A percentile compares a stretch with the other conserved stretches of the same genome.
These are phyloP conservation scores for Leucoma salicis DNA, from an alignment of 2,888 invertebrate species.

Conservation along the genomic window DNA sequence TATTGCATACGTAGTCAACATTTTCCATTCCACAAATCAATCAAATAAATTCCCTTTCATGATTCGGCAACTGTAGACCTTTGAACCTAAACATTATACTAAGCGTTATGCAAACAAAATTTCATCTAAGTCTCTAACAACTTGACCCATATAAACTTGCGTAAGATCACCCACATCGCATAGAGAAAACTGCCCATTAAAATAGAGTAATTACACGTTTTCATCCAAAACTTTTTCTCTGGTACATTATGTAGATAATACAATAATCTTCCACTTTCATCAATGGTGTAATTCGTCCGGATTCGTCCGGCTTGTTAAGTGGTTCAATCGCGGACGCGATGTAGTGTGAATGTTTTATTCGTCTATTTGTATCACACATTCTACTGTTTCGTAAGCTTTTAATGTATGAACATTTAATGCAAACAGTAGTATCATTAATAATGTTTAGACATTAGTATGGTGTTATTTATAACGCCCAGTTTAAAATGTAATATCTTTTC, in stretches of 20 bases:
- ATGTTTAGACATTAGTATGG: too few relatives aligned
- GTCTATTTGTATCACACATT: conserved; percentile 9
- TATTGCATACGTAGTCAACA: too few relatives aligned
- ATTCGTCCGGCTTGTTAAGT: conserved; percentile 29
- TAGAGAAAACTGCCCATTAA: conserved; percentile 17
- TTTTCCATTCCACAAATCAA: too few relatives aligned
- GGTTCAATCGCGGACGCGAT: conserved; percentile 19
- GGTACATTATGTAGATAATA: conserved; percentile 35
- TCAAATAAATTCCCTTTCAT: too few relatives aligned
- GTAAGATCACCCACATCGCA: conserved; percentile 12
- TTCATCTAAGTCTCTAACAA: too few relatives aligned
- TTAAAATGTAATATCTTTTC: too few relatives aligned
- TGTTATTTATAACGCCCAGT: too few relatives aligned
- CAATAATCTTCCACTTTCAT: conserved; percentile 41
- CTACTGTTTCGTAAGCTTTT: too few relatives aligned
- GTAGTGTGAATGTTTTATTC: conserved; percentile 20
- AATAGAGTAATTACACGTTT: conserved; percentile 16
- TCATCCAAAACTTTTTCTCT: conserved; percentile 27
- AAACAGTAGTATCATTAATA: background rate
- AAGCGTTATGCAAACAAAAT: too few relatives aligned
- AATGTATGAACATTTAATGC: too few relatives aligned
- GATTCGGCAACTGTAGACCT: too few relatives aligned
- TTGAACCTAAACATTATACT: too few relatives aligned
- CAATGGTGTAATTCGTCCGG: conserved; percentile 36
- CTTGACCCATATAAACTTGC: conserved; percentile 23